Evolutionary conservation across 1,140 invertebrate genomes (phyloP), one percentile per base, ranked within the genome.

Genomic region (Nasonia vitripennis): DNA sequence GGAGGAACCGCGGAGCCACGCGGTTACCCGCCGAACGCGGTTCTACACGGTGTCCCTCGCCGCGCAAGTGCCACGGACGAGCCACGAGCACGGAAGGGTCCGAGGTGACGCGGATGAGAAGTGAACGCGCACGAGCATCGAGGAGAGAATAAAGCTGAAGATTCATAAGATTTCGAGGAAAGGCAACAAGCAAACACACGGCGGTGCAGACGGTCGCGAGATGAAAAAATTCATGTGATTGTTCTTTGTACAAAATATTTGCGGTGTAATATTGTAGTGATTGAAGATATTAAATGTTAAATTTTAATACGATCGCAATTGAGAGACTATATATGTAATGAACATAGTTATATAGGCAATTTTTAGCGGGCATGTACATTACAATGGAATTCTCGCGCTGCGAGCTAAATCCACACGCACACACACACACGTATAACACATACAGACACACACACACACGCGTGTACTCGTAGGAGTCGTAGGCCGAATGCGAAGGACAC

Each of bases 261-360:
- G 92, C 91, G 92, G 91, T 93, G 93, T 93, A 93, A 93, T 92
- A 93, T 93, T 93, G 92, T 93, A 93, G 93, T 93, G 92, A 93
- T 92, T 92, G 78, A 86, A 84, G 88, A 92, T 92, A 92, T 91
- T 93, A 91, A 93, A 93, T 93, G 92, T 93, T 93, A 92, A 93
- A 93, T 93, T 93, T 93, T 93, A 93, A 93, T 93, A 93, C 92
- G 90, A 91, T 93, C 91, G 91, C 92, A 92, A 93, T 92, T 89
- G 91, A 91, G 88, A 90, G 88, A 91, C 89, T 90, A 90, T 91
- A 91, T 86, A 83, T 83, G 85, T 83, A 86, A 83, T 86, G 70
- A 83, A 83, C 70, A 86, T 86, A 86, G 85, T 86, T 77, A 86
- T 86, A 79, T 86, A 86, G 85, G 85, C 75, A 86, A 93, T 93